Conservation (phyloP, 1,140 invertebrate species). For the Cydia pomonella region DNA sequence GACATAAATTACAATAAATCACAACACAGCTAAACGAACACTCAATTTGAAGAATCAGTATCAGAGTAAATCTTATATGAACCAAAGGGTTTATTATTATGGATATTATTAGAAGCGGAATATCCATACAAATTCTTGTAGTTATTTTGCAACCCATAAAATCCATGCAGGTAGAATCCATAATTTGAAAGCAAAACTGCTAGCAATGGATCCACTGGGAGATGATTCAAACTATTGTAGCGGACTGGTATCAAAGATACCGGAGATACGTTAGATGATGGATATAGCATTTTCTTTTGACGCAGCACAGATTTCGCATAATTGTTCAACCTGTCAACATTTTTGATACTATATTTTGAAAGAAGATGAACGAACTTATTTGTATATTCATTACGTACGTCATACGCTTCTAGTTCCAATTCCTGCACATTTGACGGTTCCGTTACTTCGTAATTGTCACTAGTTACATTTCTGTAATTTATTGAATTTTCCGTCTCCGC, state of each 20-base stretch:
- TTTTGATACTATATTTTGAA: not conserved
- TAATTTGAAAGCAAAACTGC: slow-evolving; percentile 83
- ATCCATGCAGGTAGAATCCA: slow-evolving; percentile 80
- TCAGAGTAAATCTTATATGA: slow-evolving; percentile 80
- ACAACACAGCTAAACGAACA: not conserved
- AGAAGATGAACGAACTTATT: not conserved
- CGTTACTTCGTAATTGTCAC: slow-evolving; percentile 1
- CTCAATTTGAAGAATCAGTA: slow-evolving; percentile 58
- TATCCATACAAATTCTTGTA: slow-evolving; percentile 82
- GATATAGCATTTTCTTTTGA: not conserved
- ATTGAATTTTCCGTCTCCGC: not conserved
- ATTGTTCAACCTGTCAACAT: slow-evolving; percentile 5
- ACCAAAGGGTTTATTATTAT: slow-evolving; percentile 83
- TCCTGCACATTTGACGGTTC: not conserved
- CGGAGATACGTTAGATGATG: not conserved
- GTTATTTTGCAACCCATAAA: slow-evolving; percentile 57
- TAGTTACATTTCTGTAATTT: not conserved
- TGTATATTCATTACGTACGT: not conserved
- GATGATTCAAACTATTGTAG: slow-evolving; percentile 81
- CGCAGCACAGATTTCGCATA: not conserved
- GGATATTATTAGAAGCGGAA: slow-evolving; percentile 83
- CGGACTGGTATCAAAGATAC: slow-evolving; percentile 34
- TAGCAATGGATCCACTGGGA: slow-evolving; percentile 81
- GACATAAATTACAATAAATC: not conserved
- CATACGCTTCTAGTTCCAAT: not conserved